A percentile compares a stretch with the other conserved stretches of the same genome.
Evolutionary conservation across 2,113 vertebrate species (phyloP).

Genomic region (Corythornis madagascariensis): DNA sequence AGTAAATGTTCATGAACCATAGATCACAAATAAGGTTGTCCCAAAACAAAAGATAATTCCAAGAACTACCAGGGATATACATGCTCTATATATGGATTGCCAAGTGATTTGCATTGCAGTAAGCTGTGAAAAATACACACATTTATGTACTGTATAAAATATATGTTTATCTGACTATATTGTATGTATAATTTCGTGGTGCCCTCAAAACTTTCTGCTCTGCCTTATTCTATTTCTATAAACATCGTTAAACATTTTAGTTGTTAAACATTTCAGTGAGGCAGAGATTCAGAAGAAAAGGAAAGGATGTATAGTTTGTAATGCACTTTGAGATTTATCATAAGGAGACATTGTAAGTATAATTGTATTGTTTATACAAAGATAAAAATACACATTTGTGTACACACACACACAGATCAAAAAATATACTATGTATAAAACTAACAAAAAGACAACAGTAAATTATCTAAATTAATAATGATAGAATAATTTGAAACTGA

Average conservation of each 20-base stretch:
- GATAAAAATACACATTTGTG: neutral
- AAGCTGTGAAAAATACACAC: neutral
- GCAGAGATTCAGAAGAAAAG: neutral
- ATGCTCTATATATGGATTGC: neutral
- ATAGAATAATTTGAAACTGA: neutral
- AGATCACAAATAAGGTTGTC: neutral
- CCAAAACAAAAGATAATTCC: neutral
- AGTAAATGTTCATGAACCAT: neutral
- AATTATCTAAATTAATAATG: neutral
- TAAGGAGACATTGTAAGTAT: neutral
- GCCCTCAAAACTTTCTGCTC: neutral
- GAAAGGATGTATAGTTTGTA: neutral
- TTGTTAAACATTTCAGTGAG: neutral
- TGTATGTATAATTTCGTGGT: neutral
- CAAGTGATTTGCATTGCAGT: neutral
- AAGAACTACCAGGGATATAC: neutral
- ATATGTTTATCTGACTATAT: fast-evolving
- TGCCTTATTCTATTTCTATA: neutral
- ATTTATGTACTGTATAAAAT: neutral
- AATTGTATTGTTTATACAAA: neutral
- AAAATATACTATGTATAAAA: neutral
- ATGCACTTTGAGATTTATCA: neutral
- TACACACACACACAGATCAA: fast-evolving
- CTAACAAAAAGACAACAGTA: neutral
- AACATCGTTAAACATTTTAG: neutral